These are phyloP conservation scores for Taenioides sp. DNA, from an alignment of 2,797 vertebrate genomes.

Conservation along the genomic window DNA sequence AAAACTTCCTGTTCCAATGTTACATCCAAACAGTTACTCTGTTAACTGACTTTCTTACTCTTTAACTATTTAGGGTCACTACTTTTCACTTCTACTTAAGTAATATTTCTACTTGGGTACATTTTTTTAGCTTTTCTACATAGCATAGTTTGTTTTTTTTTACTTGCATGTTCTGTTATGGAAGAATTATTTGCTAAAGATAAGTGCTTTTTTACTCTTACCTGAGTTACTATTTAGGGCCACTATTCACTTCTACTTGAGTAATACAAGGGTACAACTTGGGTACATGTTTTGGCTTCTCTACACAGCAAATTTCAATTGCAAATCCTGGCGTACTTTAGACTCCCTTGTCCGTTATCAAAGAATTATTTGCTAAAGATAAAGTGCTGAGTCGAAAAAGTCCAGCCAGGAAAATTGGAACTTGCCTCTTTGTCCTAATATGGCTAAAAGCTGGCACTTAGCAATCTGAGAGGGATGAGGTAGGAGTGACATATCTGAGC, in stretches of 20 bases:
- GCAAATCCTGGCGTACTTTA: background rate
- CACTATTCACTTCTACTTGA: too few species aligned
- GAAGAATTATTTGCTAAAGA: constrained; percentile 28
- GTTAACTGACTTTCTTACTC: too few species aligned
- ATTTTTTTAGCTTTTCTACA: too few species aligned
- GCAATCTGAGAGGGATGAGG: constrained; percentile 31
- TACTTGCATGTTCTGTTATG: constrained; percentile 31
- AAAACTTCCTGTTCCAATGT: too few species aligned
- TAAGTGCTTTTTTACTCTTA: constrained; percentile 1
- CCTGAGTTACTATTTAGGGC: too few species aligned
- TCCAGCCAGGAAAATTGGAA: constrained; percentile 43
- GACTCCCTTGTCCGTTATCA: constrained; percentile 29
- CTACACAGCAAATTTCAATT: too few species aligned
- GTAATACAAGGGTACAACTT: too few species aligned
- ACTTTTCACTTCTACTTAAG: too few species aligned
- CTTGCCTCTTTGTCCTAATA: constrained; percentile 65
- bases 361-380: constrained; percentile 34
- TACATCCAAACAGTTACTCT: too few species aligned
- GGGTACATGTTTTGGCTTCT: too few species aligned
- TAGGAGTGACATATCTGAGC: constrained; percentile 32
- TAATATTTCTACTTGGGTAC: too few species aligned
- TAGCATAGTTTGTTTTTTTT: background rate
- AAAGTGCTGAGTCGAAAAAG: constrained; percentile 45
- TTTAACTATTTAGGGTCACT: too few species aligned
- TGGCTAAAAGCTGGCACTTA: constrained; percentile 51